These are phyloP conservation scores for Bugulina stolonifera DNA, from an alignment of 2,888 invertebrate species.

Conservation along the genomic window DNA sequence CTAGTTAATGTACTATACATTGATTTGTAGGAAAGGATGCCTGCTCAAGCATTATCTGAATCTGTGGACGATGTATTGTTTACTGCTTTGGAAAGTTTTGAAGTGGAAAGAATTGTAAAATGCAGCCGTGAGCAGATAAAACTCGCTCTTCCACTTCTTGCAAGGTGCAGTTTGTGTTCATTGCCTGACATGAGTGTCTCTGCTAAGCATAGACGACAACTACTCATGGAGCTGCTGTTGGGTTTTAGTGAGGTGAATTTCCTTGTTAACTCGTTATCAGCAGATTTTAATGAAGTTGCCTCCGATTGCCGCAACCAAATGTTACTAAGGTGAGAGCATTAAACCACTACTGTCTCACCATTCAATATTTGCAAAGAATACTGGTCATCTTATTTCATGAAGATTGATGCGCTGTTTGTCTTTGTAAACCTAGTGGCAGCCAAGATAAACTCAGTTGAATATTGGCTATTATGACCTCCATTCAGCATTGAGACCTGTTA, in stretches of 20 bases:
- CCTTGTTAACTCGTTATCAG: not conserved
- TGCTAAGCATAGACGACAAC: not conserved
- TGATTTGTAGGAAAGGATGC: too few species aligned
- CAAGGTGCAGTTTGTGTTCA: not conserved
- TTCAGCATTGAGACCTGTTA: too few species aligned
- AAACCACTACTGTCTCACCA: not conserved
- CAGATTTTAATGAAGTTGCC: constrained; percentile 10
- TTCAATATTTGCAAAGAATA: too few species aligned
- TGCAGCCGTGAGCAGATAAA: not conserved
- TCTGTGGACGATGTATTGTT: too few species aligned
- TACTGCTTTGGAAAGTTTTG: constrained; percentile 18
- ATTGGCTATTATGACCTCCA: too few species aligned
- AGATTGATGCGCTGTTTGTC: too few species aligned
- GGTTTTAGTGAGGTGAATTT: not conserved
- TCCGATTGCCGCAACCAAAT: not conserved
- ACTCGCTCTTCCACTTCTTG: not conserved
- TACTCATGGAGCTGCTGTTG: not conserved
- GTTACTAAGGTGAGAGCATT: not conserved
- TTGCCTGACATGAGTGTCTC: not conserved
- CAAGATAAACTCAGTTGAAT: too few species aligned
- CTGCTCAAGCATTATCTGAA: too few species aligned
- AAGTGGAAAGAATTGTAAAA: not conserved
- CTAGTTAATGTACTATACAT: too few species aligned
- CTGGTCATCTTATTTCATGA: not conserved
- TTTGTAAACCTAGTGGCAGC: too few species aligned